phyloP scores from a whole-genome alignment of 1,140 invertebrate genomes.

The Cydia fagiglandana region DNA sequence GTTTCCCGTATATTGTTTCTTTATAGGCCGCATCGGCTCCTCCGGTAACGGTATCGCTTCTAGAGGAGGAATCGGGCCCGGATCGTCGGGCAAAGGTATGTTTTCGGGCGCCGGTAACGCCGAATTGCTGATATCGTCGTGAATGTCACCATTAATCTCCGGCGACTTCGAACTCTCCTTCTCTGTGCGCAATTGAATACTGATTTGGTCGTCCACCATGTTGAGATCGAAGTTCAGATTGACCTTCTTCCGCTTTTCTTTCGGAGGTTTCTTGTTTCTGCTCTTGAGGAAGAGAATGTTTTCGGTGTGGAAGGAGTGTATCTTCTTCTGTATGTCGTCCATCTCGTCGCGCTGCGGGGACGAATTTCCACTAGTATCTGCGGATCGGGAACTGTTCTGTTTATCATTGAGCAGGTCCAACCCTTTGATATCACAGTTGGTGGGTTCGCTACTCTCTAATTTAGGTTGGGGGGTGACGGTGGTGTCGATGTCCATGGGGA shows the following conservation, averaged over 20 bases:
- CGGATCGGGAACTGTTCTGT: conserved; percentile 68
- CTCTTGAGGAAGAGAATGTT: conserved; percentile 81
- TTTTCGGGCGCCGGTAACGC: conserved; percentile 56
- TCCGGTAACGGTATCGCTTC: conserved; percentile 33
- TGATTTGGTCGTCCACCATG: conserved; percentile 78
- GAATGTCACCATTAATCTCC: conserved; percentile 65
- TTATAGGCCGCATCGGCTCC: conserved; percentile 3
- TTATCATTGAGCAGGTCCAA: conserved; percentile 61
- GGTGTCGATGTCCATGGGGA: conserved; percentile 72
- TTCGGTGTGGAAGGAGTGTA: conserved; percentile 81
- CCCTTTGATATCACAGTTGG: conserved; percentile 52
- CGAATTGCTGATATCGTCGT: conserved; percentile 57
- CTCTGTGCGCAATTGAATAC: conserved; percentile 73
- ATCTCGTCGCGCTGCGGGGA: conserved; percentile 78
- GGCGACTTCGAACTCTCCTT: conserved; percentile 52
- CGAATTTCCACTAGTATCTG: conserved; percentile 75
- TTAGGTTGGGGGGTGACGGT: conserved; percentile 63
- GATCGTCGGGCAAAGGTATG: conserved; percentile 59
- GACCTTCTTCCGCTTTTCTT: conserved; percentile 78
- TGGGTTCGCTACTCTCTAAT: conserved; percentile 61
- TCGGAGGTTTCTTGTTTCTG: conserved; percentile 79
- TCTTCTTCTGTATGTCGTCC: conserved; percentile 81
- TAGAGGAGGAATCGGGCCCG: conserved; percentile 12
- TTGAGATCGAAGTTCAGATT: conserved; percentile 78
- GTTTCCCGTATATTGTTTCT: conserved; percentile 21